These are phyloP conservation scores for Danionella dracula DNA, from an alignment of 2,797 vertebrate species.

Conservation along the genomic window DNA sequence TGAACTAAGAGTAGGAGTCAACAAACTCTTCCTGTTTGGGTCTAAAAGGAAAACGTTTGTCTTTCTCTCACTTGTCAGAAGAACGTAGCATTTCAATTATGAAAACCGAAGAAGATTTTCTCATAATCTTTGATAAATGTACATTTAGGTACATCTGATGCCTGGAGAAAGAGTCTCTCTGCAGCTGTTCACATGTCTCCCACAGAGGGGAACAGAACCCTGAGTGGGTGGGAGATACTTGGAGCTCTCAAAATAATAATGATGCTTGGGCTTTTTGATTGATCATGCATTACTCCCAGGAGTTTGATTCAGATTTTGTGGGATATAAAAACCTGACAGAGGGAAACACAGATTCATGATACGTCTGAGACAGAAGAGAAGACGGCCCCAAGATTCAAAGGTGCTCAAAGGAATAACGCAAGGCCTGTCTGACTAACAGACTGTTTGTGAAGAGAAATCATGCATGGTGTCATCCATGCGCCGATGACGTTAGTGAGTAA, in stretches of 20 bases:
- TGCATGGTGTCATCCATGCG: not conserved
- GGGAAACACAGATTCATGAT: conserved; percentile 44
- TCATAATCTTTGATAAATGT: conserved; percentile 11
- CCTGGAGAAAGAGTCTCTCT: conserved; percentile 13
- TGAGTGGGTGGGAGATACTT: conserved; percentile 10
- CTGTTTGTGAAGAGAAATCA: conserved; percentile 30
- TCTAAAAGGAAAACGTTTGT: conserved; percentile 60
- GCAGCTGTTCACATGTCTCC: conserved; percentile 14
- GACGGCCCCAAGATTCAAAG: not conserved
- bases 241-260: conserved; percentile 3
- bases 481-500: conserved; percentile 6
- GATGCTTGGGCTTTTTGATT: conserved; percentile 20
- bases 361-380: conserved; percentile 32
- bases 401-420: conserved; percentile 42
- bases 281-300: conserved; percentile 58
- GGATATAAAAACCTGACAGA: conserved; percentile 18
- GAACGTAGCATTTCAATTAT: conserved; percentile 20
- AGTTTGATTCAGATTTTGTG: conserved; percentile 53
- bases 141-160: conserved; percentile 44
- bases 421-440: conserved; percentile 54
- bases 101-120: not conserved
- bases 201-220: not conserved
- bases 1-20: conserved; percentile 39
- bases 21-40: conserved; percentile 27
- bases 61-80: conserved; percentile 74